Base-by-base conservation (phyloP, 2,888 invertebrate genomes). In the Rapana venosa region DNA sequence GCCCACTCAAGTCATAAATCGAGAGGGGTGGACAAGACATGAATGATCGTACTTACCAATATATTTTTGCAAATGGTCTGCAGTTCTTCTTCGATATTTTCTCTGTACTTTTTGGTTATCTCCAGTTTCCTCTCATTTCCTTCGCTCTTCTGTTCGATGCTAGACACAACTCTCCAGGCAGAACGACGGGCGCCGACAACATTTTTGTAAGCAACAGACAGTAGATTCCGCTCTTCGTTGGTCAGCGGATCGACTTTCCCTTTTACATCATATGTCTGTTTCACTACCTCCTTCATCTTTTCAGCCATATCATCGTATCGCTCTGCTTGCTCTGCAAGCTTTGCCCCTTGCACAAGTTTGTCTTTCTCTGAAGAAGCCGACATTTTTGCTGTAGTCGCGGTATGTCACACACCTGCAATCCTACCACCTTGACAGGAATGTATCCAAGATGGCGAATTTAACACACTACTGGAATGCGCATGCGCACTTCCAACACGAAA, bases 41-140 rank as follows among this genome's bases (percentile, higher is more conserved):
- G 47, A 47, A 47, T 47, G 47, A 47, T 47, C 47, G 47, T 56
- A 91, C 98, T 98, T 97, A 99, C 99, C 98, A 99, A 97, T 96
- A 99, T 99, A 97, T 99, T 99, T 97, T 99, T 98, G 97, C 99
- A 99, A 97, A 99, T 99, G 97, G 99, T 98, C 97, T 98, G 97
- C 96, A 99, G 97, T 97, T 99, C 99, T 97, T 98, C 98, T 97
- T 99, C 99, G 96, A 99, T 99, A 97, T 99, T 99, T 97, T 99
- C 98, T 97, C 99, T 98, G 97, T 99, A 99, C 97, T 99, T 99
- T 97, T 98, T 98, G 96, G 99, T 99, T 98, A 99, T 99, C 97
- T 98, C 98, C 97, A 99, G 99, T 97, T 99, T 99, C 98, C 98
- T 92, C 94, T 96, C 93, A 47, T 84, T 92, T 13, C 81, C 95